phyloP scores from a whole-genome alignment of 1,140 invertebrate species.

The Tribolium castaneum region DNA sequence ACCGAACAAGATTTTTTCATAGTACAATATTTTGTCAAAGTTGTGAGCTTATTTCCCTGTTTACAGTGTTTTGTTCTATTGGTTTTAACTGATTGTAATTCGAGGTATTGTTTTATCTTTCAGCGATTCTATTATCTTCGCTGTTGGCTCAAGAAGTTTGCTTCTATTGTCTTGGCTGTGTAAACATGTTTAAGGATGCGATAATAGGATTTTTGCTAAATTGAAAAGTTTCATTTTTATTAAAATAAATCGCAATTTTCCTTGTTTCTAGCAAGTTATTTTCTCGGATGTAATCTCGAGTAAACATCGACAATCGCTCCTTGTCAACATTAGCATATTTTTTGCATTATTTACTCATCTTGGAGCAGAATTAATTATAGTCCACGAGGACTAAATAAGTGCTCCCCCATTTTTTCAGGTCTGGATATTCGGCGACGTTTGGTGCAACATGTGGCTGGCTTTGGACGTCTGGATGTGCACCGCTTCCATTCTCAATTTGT shows the following conservation, averaged over 20 bases:
- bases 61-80: background rate
- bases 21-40: too few species aligned
- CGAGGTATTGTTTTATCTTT: background rate
- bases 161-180: background rate
- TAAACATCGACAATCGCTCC: too few species aligned
- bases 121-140: background rate
- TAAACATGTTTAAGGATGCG: background rate
- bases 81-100: background rate
- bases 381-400: too few species aligned
- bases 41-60: background rate
- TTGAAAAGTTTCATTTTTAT: background rate
- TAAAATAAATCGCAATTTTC: background rate
- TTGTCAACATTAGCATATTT: too few species aligned
- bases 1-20: background rate
- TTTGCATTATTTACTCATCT: too few species aligned
- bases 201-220: background rate
- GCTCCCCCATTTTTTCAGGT: conserved; percentile 67
- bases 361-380: too few species aligned
- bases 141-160: background rate
- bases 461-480: conserved; percentile 98
- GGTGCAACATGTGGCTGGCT: conserved; percentile 93
- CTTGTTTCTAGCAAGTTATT: too few species aligned
- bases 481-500: conserved; percentile 93
- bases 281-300: too few species aligned
- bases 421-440: conserved; percentile 92